These are phyloP conservation scores for Drusus annulatus DNA, from an alignment of 1,140 invertebrate species.

Conservation along the genomic window DNA sequence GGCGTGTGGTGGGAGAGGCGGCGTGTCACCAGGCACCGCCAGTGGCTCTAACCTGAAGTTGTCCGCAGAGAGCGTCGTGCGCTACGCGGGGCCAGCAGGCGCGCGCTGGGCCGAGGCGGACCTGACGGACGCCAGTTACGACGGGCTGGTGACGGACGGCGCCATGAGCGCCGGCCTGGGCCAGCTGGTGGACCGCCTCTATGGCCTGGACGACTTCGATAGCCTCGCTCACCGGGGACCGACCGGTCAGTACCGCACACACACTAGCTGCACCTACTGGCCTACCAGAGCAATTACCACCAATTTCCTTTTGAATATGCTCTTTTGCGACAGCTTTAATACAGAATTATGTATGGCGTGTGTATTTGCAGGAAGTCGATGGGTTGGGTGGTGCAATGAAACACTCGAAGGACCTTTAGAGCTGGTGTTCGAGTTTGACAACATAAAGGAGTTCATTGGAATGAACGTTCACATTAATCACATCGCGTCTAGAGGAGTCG, in stretches of 20 bases:
- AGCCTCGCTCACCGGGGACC: slow-evolving; percentile 70
- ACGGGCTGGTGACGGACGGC: slow-evolving; percentile 81
- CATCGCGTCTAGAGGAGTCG: slow-evolving; percentile 79
- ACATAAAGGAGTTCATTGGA: slow-evolving; percentile 81
- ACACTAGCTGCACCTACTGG: too few species aligned
- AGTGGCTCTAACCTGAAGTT: too few species aligned
- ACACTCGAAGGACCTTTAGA: slow-evolving; percentile 73
- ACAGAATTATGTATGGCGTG: too few species aligned
- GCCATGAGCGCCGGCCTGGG: slow-evolving; percentile 84
- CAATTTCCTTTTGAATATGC: too few species aligned
- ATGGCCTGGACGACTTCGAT: slow-evolving; percentile 74
- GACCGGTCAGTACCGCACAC: slow-evolving; percentile 64
- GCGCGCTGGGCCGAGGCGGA: slow-evolving; percentile 84
- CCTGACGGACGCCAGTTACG: slow-evolving; percentile 90
- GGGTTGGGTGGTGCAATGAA: slow-evolving; percentile 92
- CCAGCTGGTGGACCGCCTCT: slow-evolving; percentile 83
- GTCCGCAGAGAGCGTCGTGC: slow-evolving; percentile 79
- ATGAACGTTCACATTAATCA: slow-evolving; percentile 85
- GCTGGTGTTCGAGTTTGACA: slow-evolving; percentile 86
- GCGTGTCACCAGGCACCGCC: too few species aligned
- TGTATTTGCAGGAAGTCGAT: slow-evolving; percentile 77
- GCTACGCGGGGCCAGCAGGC: slow-evolving; percentile 85
- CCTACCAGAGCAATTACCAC: too few species aligned
- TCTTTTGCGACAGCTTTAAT: too few species aligned
- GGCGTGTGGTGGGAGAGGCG: too few species aligned